Evolutionary conservation across 1,140 invertebrate species (phyloP), one percentile per base, ranked within the genome.

Genomic region (Andrena cerasifolii): DNA sequence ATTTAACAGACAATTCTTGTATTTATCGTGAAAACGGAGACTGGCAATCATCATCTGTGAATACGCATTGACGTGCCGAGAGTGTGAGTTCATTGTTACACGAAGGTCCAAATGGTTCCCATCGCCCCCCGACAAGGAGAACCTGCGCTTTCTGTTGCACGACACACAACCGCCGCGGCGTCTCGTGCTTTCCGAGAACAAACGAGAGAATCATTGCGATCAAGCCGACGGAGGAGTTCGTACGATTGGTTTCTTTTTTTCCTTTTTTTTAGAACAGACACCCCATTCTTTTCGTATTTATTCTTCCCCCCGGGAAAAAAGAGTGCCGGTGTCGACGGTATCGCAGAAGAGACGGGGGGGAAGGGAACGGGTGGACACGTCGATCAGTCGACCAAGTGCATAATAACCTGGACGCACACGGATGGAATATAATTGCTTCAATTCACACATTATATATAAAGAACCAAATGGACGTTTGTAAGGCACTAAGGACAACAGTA

Each of bases 341-440:
- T 43, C 24, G 10, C 40, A 36, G 24, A 71, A 28, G 26, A 70
- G n/a, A n/a, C n/a, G 78, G 21, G 51, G 14, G n/a, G 18, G 21
- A 36, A 59, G 31, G n/a, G 56, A 66, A 77, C 70, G 51, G 56
- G 45, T 61, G 71, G 68, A 43, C 14, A 59, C 83, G 68, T 82
- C 68, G 40, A 73, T 75, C 76, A 56, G 70, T 74, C 33, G 18
- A 74, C 21, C 58, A 65, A 79, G 78, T 85, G 80, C 73, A 83
- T 86, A 85, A 85, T 86, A 74, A 58, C 54, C 58, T 21, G 80
- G 75, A 79, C 72, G 80, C 73, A 79, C 77, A 73, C 72, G 77
- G 82, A 77, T 84, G 71, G 36, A 84, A 88, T 85, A 79, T 80
- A 80, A 83, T 87, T 80, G 77, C 86, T 85, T 84, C 75, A 79